phyloP scores from a whole-genome alignment of 2,113 vertebrate genomes.

The Callionymus lyra region DNA sequence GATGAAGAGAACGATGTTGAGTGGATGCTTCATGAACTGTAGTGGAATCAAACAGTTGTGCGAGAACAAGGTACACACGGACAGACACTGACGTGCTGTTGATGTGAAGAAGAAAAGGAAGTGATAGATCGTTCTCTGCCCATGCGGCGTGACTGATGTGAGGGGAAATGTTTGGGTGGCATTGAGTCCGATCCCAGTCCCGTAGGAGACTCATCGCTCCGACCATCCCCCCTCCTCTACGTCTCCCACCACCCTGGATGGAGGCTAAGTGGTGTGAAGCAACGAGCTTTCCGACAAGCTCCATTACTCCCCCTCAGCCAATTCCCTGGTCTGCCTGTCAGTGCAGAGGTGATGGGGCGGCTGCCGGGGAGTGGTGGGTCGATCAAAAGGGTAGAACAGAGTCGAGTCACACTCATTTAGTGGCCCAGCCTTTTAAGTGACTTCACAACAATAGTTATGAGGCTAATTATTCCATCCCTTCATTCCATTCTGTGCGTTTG shows the following conservation, averaged over 20 bases:
- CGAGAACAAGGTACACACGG: too few relatives aligned
- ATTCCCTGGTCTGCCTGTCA: slow-evolving; percentile 54
- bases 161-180: slow-evolving; percentile 71
- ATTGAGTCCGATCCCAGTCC: slow-evolving; percentile 42
- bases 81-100: too few relatives aligned
- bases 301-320: slow-evolving; percentile 59
- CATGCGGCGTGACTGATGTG: slow-evolving; percentile 54
- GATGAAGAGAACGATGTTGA: too few relatives aligned
- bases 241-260: slow-evolving; percentile 18
- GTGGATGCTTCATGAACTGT: too few relatives aligned
- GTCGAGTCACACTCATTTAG: slow-evolving; percentile 5
- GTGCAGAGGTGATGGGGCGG: slow-evolving; percentile 43
- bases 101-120: slow-evolving; percentile 7
- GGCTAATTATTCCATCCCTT: slow-evolving; percentile 20
- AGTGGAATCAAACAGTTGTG: too few relatives aligned
- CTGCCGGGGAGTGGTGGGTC: slow-evolving; percentile 22
- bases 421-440: slow-evolving; percentile 15
- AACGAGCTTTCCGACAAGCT: slow-evolving; percentile 58
- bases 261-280: slow-evolving; percentile 69
- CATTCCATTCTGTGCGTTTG: slow-evolving; percentile 5
- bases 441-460: slow-evolving; percentile 10
- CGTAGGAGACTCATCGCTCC: slow-evolving; percentile 46
- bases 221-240: slow-evolving; percentile 3
- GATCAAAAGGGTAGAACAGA: slow-evolving; percentile 22
- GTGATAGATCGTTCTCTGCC: slow-evolving; percentile 36